Percentiles rank a stretch among this genome's conserved stretches.
Conservation (phyloP, 2,888 invertebrate species). For the Coenonympha glycerion region DNA sequence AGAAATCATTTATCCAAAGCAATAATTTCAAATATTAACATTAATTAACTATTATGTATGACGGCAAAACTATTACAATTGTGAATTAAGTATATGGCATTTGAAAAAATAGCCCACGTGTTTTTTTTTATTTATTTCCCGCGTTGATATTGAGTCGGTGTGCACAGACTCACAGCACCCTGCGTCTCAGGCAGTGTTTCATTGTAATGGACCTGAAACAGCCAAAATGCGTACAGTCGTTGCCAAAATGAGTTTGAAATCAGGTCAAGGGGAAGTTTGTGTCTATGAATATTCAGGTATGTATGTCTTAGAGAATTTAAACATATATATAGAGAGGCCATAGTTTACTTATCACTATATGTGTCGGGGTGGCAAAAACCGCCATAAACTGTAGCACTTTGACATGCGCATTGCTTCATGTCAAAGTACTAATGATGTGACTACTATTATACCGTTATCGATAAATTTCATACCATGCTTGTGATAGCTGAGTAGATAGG, state of each 20-base stretch:
- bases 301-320: too few relatives aligned
- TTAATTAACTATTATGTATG: not conserved
- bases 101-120: not conserved
- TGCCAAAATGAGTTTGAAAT: not conserved
- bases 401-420: too few relatives aligned
- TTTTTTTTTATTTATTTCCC: not conserved
- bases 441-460: too few relatives aligned
- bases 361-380: too few relatives aligned
- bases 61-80: not conserved
- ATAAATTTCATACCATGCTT: too few relatives aligned
- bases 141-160: slow-evolving; percentile 48
- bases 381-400: too few relatives aligned
- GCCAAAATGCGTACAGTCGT: not conserved
- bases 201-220: slow-evolving; percentile 34
- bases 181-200: slow-evolving; percentile 44
- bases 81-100: not conserved
- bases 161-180: slow-evolving; percentile 60
- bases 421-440: too few relatives aligned
- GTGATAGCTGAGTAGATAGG: too few relatives aligned
- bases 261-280: not conserved
- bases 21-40: not conserved
- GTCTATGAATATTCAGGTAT: too few relatives aligned
- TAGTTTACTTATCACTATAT: too few relatives aligned
- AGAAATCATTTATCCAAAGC: too few relatives aligned
- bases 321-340: too few relatives aligned